phyloP scores from a whole-genome alignment of 2,113 vertebrate genomes.

The Pholis gunnellus region DNA sequence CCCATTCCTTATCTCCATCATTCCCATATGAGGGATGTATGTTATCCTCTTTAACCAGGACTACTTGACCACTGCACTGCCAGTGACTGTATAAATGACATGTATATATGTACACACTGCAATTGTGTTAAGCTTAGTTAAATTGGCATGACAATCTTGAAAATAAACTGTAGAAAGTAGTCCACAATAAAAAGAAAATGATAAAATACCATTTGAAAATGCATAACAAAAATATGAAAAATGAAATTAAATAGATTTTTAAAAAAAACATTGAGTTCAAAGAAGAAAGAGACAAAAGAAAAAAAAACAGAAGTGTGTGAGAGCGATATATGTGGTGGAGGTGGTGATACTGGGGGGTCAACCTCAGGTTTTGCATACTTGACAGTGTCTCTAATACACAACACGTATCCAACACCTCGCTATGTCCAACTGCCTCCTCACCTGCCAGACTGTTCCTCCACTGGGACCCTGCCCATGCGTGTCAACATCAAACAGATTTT shows the following conservation, averaged over 20 bases:
- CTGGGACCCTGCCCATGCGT: constrained; percentile 26
- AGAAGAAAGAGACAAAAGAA: neutral
- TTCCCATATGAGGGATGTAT: constrained; percentile 71
- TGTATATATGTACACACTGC: neutral
- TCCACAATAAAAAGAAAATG: neutral
- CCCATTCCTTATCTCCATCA: constrained; percentile 72
- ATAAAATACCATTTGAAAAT: neutral
- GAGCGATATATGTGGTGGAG: neutral
- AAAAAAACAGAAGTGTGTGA: neutral
- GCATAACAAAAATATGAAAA: neutral
- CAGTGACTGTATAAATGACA: constrained; percentile 5
- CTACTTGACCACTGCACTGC: constrained; percentile 9
- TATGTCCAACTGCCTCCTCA: constrained; percentile 64
- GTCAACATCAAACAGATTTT: constrained; percentile 34
- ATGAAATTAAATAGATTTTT: neutral
- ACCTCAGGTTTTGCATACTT: constrained; percentile 80
- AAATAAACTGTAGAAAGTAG: neutral
- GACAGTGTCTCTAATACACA: neutral
- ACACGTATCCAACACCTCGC: constrained; percentile 4
- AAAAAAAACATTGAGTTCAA: neutral
- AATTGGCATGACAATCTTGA: neutral
- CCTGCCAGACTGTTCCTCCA: constrained; percentile 44
- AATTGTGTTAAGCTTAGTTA: neutral
- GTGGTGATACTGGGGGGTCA: constrained; percentile 2
- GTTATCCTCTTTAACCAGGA: constrained; percentile 30